These are phyloP conservation scores for Hyperopisus bebe DNA, from an alignment of 2,113 vertebrate species.

Conservation along the genomic window DNA sequence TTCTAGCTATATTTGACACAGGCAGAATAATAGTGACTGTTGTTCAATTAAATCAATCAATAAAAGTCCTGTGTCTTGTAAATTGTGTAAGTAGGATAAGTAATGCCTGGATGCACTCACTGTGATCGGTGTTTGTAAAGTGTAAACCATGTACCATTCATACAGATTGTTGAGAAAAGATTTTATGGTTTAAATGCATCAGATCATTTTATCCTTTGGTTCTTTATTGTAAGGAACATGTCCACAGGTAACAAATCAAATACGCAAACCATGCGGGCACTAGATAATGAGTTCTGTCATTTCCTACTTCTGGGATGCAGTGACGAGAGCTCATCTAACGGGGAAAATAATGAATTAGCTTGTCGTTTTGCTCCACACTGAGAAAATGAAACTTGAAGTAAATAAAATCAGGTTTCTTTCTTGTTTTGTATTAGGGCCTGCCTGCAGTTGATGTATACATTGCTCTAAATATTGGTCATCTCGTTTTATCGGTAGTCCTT, in stretches of 20 bases:
- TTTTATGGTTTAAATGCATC: neutral
- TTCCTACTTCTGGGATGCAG: neutral
- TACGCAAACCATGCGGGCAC: neutral
- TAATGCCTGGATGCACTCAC: neutral
- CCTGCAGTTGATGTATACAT: neutral
- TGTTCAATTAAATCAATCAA: neutral
- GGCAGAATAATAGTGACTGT: neutral
- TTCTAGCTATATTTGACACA: neutral
- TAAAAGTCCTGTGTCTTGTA: neutral
- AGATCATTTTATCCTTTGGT: neutral
- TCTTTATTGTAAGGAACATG: neutral
- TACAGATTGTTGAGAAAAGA: neutral
- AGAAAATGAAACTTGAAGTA: neutral
- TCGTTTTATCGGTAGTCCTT: neutral
- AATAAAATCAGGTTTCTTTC: neutral
- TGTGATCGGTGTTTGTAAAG: neutral
- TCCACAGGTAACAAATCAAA: neutral
- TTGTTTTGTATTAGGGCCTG: neutral
- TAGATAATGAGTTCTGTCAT: neutral
- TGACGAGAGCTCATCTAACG: neutral
- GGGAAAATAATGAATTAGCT: constrained; percentile 12
- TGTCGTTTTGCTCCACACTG: neutral
- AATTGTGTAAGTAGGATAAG: neutral
- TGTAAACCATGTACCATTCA: neutral
- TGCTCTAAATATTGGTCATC: neutral